phyloP scores from a whole-genome alignment of 2,113 vertebrate species.

The Zosterops borbonicus region DNA sequence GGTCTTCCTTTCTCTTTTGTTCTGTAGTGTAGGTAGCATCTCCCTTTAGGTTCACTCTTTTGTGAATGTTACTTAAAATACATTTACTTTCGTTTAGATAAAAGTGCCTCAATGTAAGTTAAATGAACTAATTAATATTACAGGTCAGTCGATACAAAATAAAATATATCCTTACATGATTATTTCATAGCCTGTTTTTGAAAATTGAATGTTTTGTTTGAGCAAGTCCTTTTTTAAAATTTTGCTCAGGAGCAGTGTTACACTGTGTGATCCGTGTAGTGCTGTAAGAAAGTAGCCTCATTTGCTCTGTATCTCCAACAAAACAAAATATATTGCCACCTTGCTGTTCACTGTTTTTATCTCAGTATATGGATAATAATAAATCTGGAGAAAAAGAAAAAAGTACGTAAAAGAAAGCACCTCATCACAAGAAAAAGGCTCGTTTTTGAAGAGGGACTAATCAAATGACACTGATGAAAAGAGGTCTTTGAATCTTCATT shows the following conservation, averaged over 20 bases:
- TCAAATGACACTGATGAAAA: not conserved
- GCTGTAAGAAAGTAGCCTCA: not conserved
- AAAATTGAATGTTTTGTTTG: not conserved
- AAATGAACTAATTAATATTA: not conserved
- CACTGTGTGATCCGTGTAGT: not conserved
- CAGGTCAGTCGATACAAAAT: not conserved
- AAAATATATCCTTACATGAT: not conserved
- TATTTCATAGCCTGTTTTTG: not conserved
- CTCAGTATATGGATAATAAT: not conserved
- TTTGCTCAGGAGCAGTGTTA: not conserved
- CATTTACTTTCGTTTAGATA: not conserved
- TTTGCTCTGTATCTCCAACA: not conserved
- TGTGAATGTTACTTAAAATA: not conserved
- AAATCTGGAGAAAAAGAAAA: not conserved
- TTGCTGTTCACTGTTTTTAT: not conserved
- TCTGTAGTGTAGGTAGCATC: not conserved
- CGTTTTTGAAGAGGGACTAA: not conserved
- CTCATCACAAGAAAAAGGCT: not conserved
- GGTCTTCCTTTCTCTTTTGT: not conserved
- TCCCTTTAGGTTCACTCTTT: not conserved
- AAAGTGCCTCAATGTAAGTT: not conserved
- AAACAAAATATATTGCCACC: not conserved
- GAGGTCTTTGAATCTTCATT: conserved; percentile 46
- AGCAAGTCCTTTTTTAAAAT: not conserved
- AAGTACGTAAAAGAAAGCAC: not conserved